Conservation (phyloP, 2,113 vertebrate species). For the Anoura caudifer region DNA sequence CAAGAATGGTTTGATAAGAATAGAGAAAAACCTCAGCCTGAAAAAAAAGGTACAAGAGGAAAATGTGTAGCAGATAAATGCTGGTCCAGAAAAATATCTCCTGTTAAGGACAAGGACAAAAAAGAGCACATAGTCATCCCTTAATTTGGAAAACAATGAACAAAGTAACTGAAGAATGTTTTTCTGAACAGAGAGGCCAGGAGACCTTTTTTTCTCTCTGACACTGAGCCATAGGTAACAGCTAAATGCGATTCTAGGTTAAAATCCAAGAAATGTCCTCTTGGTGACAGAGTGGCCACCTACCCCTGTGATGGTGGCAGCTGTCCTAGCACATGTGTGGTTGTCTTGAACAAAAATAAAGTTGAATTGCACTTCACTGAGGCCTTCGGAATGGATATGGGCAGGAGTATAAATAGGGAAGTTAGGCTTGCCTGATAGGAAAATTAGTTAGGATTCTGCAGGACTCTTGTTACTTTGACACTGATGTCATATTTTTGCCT, state of each 20-base stretch:
- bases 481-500: not conserved
- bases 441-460: not conserved
- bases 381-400: not conserved
- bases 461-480: not conserved
- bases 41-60: not conserved
- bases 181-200: not conserved
- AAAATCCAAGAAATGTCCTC: not conserved
- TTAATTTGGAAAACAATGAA: not conserved
- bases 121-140: not conserved
- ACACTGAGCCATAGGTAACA: not conserved
- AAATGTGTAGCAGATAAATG: not conserved
- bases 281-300: not conserved
- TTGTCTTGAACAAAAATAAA: not conserved
- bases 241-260: not conserved
- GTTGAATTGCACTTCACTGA: not conserved
- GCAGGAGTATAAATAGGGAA: not conserved
- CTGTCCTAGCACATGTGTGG: too few relatives aligned
- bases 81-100: not conserved
- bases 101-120: not conserved
- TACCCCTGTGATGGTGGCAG: fast-evolving
- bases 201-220: not conserved
- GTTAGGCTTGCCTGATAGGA: not conserved
- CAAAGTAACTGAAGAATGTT: not conserved
- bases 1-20: not conserved
- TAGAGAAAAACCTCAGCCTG: not conserved